Base-by-base conservation (phyloP, 2,113 vertebrate genomes). In the Sardina pilchardus region DNA sequence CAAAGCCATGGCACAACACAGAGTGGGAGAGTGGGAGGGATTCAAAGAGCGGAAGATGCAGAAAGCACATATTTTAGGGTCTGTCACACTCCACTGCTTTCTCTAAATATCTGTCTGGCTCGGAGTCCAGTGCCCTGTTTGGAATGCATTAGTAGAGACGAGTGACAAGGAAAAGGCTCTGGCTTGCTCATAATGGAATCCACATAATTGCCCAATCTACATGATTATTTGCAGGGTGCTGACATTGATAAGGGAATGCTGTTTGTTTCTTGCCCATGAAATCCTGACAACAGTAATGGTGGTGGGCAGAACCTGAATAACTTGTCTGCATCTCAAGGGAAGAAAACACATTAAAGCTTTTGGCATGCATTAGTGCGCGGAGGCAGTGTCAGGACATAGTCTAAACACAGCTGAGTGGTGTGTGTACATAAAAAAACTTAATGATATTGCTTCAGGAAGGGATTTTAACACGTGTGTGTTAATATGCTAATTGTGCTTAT, bases 131-230 rank as follows among this genome's bases (percentile, higher is more conserved):
- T 4, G 30, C 9, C 71, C 71, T 78, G 71, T 36, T 36, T 78
- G 71, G 71, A 30, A 78, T 78, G 71, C 71, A 78, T 78, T 78
- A 78, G 71, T 12, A 34, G 30, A 3, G 30, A 34, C 30, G 26
- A 17, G 30, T 78, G 71, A 78, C 71, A 36, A 16, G 71, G 30
- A 36, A 78, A 78, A 78, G 30, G 71, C 71, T 16, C 30, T 16
- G 71, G 71, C 26, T 34, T 1, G 3, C 14, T 16, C 12, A 78
- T 78, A 78, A 78, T 78, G 71, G 71, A 36, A 78, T 78, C 71
- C 71, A 78, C 71, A 78, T 78, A 78, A 78, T 78, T 78, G 71
- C 30, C 71, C 71, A 78, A 78, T 78, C 71, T 78, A 78, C 71
- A 78, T 78, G 71, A 78, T 78, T 78, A 78, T 78, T 30, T 78